Evolutionary conservation across 2,888 invertebrate species (phyloP).

Genomic region (Dryobota labecula): DNA sequence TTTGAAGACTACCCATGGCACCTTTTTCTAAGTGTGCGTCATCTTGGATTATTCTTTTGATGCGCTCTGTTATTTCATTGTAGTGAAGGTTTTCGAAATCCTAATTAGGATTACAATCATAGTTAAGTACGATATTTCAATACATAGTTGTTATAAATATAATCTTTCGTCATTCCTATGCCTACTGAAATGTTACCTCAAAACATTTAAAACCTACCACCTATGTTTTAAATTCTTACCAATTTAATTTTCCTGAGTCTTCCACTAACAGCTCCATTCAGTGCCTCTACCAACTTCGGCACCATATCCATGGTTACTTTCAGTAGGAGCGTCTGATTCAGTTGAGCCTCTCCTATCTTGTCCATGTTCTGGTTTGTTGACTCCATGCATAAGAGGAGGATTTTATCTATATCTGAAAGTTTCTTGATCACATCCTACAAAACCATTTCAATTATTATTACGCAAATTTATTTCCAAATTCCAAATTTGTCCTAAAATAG

Average conservation of each 20-base stretch:
- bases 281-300: conserved; percentile 91
- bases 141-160: too few relatives aligned
- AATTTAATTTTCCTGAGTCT: conserved; percentile 90
- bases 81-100: conserved; percentile 85
- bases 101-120: conserved; percentile 51
- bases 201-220: not conserved
- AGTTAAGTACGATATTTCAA: not conserved
- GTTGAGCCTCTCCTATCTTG: conserved; percentile 92
- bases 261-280: conserved; percentile 88
- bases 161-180: not conserved
- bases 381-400: conserved; percentile 91
- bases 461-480: too few relatives aligned
- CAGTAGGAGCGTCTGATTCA: conserved; percentile 94
- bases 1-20: conserved; percentile 86
- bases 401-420: conserved; percentile 94
- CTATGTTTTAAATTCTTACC: conserved; percentile 77
- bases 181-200: conserved; percentile 4
- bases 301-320: conserved; percentile 94
- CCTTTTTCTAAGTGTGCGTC: conserved; percentile 90
- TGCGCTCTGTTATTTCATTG: conserved; percentile 83
- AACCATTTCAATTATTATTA: too few relatives aligned
- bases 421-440: conserved; percentile 91
- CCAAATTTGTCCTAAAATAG: not conserved
- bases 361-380: conserved; percentile 87
- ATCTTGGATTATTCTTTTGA: conserved; percentile 88